Percentiles rank a stretch among this genome's conserved stretches.
phyloP scores from a whole-genome alignment of 2,888 invertebrate genomes.

The Tetragonula carbonaria region DNA sequence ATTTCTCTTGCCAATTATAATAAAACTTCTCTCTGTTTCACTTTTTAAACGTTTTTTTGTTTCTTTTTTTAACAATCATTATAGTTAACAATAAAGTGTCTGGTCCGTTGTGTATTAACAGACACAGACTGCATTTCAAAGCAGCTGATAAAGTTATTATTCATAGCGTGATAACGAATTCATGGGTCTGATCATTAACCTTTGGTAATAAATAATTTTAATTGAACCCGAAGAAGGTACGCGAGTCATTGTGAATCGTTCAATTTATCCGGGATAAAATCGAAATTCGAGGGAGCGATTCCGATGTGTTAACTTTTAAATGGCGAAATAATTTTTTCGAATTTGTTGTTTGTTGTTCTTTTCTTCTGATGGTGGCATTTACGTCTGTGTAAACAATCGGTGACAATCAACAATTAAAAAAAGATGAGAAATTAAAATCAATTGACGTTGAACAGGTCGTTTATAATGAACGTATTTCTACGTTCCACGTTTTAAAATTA shows the following conservation, averaged over 20 bases:
- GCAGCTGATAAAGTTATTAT: neutral
- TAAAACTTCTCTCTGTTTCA: too few species aligned
- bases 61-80: too few species aligned
- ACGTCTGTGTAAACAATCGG: neutral
- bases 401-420: neutral
- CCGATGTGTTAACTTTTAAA: neutral
- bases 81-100: too few species aligned
- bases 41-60: too few species aligned
- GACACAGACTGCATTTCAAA: neutral
- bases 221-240: neutral
- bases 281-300: neutral
- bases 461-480: neutral
- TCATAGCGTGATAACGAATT: conserved; percentile 3
- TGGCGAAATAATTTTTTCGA: neutral
- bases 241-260: neutral
- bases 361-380: too few species aligned
- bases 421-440: neutral
- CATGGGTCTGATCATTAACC: neutral
- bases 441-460: neutral
- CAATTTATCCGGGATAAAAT: neutral
- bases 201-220: conserved; percentile 32
- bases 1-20: too few species aligned
- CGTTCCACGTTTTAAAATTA: neutral
- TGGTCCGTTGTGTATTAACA: neutral
- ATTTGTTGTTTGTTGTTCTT: neutral